Conservation (phyloP, 2,888 invertebrate genomes). For the Craniophora ligustri region DNA sequence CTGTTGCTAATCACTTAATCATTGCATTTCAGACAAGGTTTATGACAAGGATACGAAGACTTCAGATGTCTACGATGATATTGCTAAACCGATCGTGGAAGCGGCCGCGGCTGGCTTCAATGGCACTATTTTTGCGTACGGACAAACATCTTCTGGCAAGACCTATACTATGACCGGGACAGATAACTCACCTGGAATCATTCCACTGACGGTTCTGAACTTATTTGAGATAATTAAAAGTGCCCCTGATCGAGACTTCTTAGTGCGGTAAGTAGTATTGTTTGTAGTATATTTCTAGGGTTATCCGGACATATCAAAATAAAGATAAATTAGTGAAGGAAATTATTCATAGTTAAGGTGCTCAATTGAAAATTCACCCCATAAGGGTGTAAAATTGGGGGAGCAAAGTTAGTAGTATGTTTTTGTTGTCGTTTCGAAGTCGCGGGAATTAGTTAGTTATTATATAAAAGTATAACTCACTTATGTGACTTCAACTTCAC, state of each 20-base stretch:
- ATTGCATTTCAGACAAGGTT: conserved; percentile 90
- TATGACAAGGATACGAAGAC: conserved; percentile 90
- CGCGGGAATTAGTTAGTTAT: too few relatives aligned
- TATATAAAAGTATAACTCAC: too few relatives aligned
- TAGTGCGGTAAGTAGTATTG: conserved; percentile 88
- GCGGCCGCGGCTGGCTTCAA: conserved; percentile 93
- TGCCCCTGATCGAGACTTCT: conserved; percentile 91
- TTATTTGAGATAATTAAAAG: conserved; percentile 91
- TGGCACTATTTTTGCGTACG: conserved; percentile 97
- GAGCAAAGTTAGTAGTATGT: too few relatives aligned
- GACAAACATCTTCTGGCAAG: conserved; percentile 97
- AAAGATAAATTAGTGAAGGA: too few relatives aligned
- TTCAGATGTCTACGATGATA: conserved; percentile 89
- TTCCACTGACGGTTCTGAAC: conserved; percentile 91
- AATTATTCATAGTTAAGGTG: too few relatives aligned
- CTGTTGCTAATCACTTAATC: conserved; percentile 8
- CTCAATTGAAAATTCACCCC: too few relatives aligned
- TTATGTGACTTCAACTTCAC: too few relatives aligned
- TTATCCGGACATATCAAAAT: too few relatives aligned
- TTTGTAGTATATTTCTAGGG: too few relatives aligned
- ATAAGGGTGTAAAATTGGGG: too few relatives aligned
- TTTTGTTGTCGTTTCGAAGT: too few relatives aligned
- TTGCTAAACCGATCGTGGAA: conserved; percentile 92
- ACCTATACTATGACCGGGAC: conserved; percentile 95
- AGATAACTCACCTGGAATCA: conserved; percentile 91